A percentile compares a stretch with the other conserved stretches of the same genome.
phyloP scores from a whole-genome alignment of 2,888 invertebrate species.

The Lasioglossum villosulum region DNA sequence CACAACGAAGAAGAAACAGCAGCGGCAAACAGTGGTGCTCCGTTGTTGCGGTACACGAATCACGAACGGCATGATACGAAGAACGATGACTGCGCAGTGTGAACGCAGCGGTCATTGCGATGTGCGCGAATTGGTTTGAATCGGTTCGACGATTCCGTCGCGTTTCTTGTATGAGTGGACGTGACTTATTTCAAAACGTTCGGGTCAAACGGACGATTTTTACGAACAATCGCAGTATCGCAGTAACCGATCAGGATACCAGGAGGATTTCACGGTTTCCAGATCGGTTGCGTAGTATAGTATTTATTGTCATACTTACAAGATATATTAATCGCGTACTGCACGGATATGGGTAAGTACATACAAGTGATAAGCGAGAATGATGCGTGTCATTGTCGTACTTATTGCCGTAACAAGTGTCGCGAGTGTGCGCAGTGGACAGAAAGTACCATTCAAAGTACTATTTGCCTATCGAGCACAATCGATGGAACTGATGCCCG shows the following conservation, averaged over 20 bases:
- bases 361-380: conserved; percentile 38
- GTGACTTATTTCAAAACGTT: neutral
- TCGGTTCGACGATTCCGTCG: conserved; percentile 8
- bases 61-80: conserved; percentile 79
- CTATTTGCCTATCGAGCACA: neutral
- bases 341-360: conserved; percentile 38
- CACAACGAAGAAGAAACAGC: conserved; percentile 79
- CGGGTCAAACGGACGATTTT: neutral
- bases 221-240: neutral
- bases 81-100: conserved; percentile 69
- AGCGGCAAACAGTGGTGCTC: conserved; percentile 77
- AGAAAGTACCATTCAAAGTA: conserved; percentile 43
- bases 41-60: conserved; percentile 81
- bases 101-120: conserved; percentile 6
- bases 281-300: conserved; percentile 12
- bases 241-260: neutral
- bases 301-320: conserved; percentile 34
- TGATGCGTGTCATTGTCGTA: conserved; percentile 44
- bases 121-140: neutral
- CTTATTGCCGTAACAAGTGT: conserved; percentile 49
- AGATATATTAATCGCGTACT: conserved; percentile 21
- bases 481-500: neutral
- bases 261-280: neutral
- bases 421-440: conserved; percentile 5
- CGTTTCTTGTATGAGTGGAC: conserved; percentile 2